Conservation (phyloP, 2,888 invertebrate species). For the Chrysolina haemoptera region DNA sequence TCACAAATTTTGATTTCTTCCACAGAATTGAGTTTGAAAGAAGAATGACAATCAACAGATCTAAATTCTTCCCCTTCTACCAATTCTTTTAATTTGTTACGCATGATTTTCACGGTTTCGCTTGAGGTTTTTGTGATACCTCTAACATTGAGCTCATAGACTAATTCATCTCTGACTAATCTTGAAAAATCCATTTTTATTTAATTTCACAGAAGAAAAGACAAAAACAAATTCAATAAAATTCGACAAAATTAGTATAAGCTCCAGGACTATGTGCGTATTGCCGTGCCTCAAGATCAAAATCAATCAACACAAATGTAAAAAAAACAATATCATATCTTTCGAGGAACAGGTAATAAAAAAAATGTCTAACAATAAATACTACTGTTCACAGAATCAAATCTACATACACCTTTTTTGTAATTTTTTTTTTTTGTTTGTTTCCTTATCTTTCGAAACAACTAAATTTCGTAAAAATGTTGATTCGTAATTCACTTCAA, state of each 20-base stretch:
- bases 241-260: too few species aligned
- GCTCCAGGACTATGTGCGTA: too few species aligned
- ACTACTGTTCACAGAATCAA: not conserved
- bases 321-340: not conserved
- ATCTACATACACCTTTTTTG: not conserved
- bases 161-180: constrained; percentile 11
- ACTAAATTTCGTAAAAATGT: not conserved
- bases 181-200: constrained; percentile 13
- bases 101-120: constrained; percentile 16
- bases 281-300: too few species aligned
- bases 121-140: constrained; percentile 1
- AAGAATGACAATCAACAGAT: not conserved
- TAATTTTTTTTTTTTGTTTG: not conserved
- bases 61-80: constrained; percentile 14
- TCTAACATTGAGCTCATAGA: constrained; percentile 1
- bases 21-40: not conserved
- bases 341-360: not conserved
- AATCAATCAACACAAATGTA: too few species aligned
- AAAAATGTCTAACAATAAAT: not conserved
- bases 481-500: not conserved
- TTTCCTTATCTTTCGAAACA: not conserved
- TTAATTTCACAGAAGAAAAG: too few species aligned
- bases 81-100: not conserved
- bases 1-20: not conserved
- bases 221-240: too few species aligned